Base-by-base conservation (phyloP, 2,113 vertebrate genomes). In the Tauraco erythrolophus region DNA sequence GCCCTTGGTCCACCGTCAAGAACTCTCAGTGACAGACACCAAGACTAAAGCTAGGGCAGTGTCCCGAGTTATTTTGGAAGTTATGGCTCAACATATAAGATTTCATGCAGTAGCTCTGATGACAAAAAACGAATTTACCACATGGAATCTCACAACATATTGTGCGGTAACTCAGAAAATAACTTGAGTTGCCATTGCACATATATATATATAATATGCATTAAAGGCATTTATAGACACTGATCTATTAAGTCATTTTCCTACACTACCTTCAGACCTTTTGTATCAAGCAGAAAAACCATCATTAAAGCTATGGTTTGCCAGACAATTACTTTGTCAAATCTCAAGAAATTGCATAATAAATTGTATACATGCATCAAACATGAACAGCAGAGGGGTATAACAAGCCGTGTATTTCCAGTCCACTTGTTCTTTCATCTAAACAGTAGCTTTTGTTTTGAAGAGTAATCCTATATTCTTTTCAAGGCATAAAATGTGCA, bases 291-390 rank as follows among this genome's bases (percentile, higher is more conserved):
- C 96, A 98, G 97, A 97, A 98, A 98, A 97, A 43, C 69, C 94
- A 95, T 98, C 97, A 98, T 98, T 98, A 98, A 98, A 98, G 96
- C 94, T 97, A 94, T 98, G 97, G 97, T 98, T 98, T 98, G 94
- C 95, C 97, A 98, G 98, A 98, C 98, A 98, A 98, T 98, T 98
- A 98, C 98, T 98, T 98, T 98, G 98, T 98, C 98, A 98, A 97
- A 98, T 98, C 98, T 98, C 98, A 98, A 98, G 97, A 98, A 98
- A 98, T 98, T 98, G 97, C 98, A 98, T 98, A 98, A 98, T 98
- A 98, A 98, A 98, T 98, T 98, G 97, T 97, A 96, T 97, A 98
- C 97, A 98, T 98, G 98, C 98, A 97, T 98, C 98, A 98, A 97
- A 98, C 98, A 98, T 94, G 98, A 98, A 98, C 85, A 94, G 95